Evolutionary conservation across 2,797 vertebrate species (phyloP).

Genomic region (Lutjanus argentimaculatus): DNA sequence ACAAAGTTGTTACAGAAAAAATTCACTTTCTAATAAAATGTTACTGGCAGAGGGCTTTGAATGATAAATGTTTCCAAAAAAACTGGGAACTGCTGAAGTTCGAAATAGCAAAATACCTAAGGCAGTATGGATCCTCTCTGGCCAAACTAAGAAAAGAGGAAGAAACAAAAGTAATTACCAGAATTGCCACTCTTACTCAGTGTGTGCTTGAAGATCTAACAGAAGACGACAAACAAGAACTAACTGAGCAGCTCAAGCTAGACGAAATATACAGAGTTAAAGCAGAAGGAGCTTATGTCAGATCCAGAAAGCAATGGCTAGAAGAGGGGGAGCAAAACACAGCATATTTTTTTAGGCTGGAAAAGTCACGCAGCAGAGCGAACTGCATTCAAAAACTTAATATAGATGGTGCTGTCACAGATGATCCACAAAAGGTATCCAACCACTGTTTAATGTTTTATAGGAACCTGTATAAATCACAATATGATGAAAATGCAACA

Average conservation of each 20-base stretch:
- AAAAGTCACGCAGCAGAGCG: neutral
- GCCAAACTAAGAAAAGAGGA: constrained; percentile 1
- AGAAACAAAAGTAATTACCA: constrained; percentile 1
- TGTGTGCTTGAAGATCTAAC: neutral
- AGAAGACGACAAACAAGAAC: neutral
- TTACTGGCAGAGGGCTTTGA: neutral
- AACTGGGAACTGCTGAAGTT: neutral
- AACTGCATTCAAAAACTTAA: constrained; percentile 3
- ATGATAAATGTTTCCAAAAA: neutral
- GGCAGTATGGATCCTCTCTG: neutral
- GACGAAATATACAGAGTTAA: neutral
- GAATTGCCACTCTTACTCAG: neutral
- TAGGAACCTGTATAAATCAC: neutral
- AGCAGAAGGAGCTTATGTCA: neutral
- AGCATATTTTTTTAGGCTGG: neutral
- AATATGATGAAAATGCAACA: neutral
- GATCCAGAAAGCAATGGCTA: neutral
- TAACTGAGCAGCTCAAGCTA: neutral
- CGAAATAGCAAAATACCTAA: neutral
- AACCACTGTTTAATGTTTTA: neutral
- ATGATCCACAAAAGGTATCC: neutral
- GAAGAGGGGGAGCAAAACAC: constrained; percentile 9
- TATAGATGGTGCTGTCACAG: neutral
- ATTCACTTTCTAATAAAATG: neutral
- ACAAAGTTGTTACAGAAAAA: neutral